A percentile compares a stretch with the other conserved stretches of the same genome.
Conservation (phyloP, 2,797 vertebrate species). For the Scyliorhinus canicula region DNA sequence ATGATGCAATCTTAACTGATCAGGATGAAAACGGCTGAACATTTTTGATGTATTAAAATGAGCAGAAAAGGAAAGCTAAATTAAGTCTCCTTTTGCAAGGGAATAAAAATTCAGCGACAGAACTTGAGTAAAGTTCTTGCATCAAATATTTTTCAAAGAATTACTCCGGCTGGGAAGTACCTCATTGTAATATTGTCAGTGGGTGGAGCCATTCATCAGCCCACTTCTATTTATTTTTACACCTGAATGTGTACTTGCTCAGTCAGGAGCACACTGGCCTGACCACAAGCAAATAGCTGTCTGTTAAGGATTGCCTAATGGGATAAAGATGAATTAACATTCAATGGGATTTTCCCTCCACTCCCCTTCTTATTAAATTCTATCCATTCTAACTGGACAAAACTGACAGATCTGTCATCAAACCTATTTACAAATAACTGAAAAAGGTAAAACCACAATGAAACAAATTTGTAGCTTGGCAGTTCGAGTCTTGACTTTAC, state of each 20-base stretch:
- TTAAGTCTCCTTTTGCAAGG: background rate
- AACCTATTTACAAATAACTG: background rate
- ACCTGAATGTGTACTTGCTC: conserved; percentile 35
- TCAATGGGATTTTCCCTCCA: background rate
- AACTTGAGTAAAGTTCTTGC: background rate
- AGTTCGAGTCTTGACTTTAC: background rate
- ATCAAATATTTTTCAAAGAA: conserved; percentile 3
- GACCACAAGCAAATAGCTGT: conserved; percentile 32
- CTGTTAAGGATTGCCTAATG: background rate
- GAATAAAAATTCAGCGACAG: background rate
- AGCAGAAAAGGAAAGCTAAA: background rate
- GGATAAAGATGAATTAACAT: conserved; percentile 9
- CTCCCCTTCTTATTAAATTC: background rate
- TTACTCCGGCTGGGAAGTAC: background rate
- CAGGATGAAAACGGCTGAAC: background rate
- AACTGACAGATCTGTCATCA: background rate
- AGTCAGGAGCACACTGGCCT: background rate
- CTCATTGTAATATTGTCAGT: conserved; percentile 15
- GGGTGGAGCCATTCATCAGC: conserved; percentile 18
- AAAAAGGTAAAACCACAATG: background rate
- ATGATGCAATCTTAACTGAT: background rate
- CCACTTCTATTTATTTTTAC: conserved; percentile 32
- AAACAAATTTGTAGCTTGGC: background rate
- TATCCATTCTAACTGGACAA: background rate
- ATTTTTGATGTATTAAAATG: background rate